Evolutionary conservation across 2,888 invertebrate genomes (phyloP).

Genomic region (Diaprepes abbreviatus): DNA sequence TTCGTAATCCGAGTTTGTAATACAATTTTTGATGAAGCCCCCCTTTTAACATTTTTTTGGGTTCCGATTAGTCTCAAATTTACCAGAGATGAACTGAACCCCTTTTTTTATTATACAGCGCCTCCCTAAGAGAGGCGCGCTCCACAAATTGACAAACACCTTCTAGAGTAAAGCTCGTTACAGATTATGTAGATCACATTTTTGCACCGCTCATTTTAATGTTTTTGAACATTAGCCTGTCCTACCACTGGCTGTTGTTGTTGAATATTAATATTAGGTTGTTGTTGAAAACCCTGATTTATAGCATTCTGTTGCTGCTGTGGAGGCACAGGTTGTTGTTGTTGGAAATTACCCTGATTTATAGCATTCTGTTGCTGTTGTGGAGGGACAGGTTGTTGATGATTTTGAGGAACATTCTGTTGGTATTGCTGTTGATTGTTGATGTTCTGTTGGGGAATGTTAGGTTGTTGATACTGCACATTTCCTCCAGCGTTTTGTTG

Average conservation of each 20-base stretch:
- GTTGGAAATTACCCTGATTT: too few relatives aligned
- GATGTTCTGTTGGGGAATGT: constrained; percentile 9
- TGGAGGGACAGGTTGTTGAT: constrained; percentile 12
- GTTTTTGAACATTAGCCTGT: constrained; percentile 15
- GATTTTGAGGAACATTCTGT: constrained; percentile 20
- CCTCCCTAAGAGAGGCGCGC: too few relatives aligned
- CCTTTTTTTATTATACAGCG: too few relatives aligned
- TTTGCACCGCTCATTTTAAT: too few relatives aligned
- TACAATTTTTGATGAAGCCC: too few relatives aligned
- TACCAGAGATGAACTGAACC: too few relatives aligned
- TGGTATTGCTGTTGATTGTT: constrained; percentile 3
- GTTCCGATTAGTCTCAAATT: too few relatives aligned
- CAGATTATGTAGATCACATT: too few relatives aligned
- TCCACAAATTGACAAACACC: too few relatives aligned
- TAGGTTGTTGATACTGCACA: constrained; percentile 5
- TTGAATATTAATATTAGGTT: not conserved
- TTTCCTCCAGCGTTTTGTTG: not conserved
- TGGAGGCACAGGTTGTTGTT: not conserved
- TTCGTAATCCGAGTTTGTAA: too few relatives aligned
- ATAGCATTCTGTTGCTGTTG: constrained; percentile 20
- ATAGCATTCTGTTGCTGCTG: constrained; percentile 10
- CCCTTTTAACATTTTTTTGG: too few relatives aligned
- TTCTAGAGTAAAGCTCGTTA: too few relatives aligned
- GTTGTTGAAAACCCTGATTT: constrained; percentile 8
- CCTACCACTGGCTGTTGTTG: constrained; percentile 2